A percentile compares a stretch with the other conserved stretches of the same genome.
Conservation (phyloP, 2,797 vertebrate genomes). For the Notolabrus celidotus region DNA sequence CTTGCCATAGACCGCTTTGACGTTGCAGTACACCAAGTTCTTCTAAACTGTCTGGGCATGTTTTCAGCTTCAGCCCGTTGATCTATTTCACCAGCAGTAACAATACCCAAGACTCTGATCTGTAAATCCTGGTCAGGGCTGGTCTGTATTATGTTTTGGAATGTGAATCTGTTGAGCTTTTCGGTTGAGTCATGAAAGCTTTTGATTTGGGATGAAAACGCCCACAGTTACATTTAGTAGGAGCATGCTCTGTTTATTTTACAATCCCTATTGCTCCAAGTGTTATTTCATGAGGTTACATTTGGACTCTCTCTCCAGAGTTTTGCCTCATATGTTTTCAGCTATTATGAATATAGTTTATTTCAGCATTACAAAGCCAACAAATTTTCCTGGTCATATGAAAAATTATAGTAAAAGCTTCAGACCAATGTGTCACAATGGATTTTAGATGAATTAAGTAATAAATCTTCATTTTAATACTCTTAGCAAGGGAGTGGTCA, state of each 20-base stretch:
- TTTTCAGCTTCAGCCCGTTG: conserved; percentile 37
- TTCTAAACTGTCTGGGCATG: conserved; percentile 32
- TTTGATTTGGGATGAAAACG: conserved; percentile 55
- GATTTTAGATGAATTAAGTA: background rate
- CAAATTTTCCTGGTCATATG: background rate
- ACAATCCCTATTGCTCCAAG: conserved; percentile 55
- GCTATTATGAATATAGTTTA: conserved; percentile 13
- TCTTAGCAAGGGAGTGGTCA: no score
- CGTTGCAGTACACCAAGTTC: conserved; percentile 18
- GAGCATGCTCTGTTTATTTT: conserved; percentile 72
- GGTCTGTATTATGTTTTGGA: conserved; percentile 41
- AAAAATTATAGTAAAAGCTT: background rate
- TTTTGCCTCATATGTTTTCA: conserved; percentile 18
- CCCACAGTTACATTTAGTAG: conserved; percentile 55
- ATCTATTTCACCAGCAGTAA: conserved; percentile 48
- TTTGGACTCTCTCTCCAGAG: conserved; percentile 34
- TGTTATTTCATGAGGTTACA: conserved; percentile 60
- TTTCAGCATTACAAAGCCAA: conserved; percentile 5
- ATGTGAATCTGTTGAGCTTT: conserved; percentile 50
- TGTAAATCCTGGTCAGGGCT: conserved; percentile 44
- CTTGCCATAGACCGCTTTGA: conserved; percentile 31
- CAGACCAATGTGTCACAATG: background rate
- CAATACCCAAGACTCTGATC: conserved; percentile 48
- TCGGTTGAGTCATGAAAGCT: conserved; percentile 44
- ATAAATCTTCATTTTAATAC: no score